A percentile compares a stretch with the other conserved stretches of the same genome.
phyloP scores from a whole-genome alignment of 2,888 invertebrate species.

The Epirrita christyi region DNA sequence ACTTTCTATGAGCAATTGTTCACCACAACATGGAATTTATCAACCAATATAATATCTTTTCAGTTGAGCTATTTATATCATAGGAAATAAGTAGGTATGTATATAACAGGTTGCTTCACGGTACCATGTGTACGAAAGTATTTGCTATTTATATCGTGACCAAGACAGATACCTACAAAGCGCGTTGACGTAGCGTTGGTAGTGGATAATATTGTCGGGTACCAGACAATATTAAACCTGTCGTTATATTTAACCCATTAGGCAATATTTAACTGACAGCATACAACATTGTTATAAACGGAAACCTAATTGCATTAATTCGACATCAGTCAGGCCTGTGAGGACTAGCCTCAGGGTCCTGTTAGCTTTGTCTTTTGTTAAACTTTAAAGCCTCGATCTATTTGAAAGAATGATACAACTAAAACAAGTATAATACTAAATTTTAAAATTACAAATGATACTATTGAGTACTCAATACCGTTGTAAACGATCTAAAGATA shows the following conservation, averaged over 20 bases:
- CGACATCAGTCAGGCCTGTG: slow-evolving; percentile 38
- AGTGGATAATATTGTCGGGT: slow-evolving; percentile 41
- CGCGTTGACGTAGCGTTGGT: slow-evolving; percentile 15
- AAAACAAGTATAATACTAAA: too few species aligned
- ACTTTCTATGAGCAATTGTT: too few species aligned
- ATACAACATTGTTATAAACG: slow-evolving; percentile 43
- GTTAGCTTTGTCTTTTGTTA: slow-evolving; percentile 34
- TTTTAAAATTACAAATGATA: too few species aligned
- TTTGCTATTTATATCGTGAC: slow-evolving; percentile 13
- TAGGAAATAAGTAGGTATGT: too few species aligned
- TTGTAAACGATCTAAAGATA: too few species aligned
- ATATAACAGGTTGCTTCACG: too few species aligned
- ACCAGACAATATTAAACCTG: slow-evolving; percentile 38
- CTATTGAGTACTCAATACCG: too few species aligned
- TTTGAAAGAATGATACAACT: too few species aligned
- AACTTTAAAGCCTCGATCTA: neutral
- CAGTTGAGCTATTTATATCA: too few species aligned
- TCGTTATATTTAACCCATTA: slow-evolving; percentile 37
- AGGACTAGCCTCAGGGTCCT: slow-evolving; percentile 24
- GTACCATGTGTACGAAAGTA: slow-evolving; percentile 2
- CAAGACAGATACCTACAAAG: slow-evolving; percentile 15
- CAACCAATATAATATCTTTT: too few species aligned
- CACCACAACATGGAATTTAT: too few species aligned
- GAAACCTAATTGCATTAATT: slow-evolving; percentile 46
- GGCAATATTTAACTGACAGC: slow-evolving; percentile 40